A percentile compares a stretch with the other conserved stretches of the same genome.
Conservation (phyloP, 1,140 invertebrate genomes). For the Cherax destructor region DNA sequence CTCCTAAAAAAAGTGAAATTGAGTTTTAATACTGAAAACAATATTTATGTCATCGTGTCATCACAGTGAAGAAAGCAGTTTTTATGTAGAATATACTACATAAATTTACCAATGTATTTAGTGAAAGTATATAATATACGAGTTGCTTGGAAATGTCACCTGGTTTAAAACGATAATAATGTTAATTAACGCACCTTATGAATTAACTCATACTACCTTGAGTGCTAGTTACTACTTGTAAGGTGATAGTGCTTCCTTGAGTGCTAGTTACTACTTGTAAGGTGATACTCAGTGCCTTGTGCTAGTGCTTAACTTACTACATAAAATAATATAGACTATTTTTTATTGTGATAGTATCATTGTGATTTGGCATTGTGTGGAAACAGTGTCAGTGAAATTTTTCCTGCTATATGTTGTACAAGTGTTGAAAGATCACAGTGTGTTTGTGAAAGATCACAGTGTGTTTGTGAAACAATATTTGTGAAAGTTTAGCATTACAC, state of each 20-base stretch:
- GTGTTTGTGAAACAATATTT: background rate
- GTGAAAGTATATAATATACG: background rate
- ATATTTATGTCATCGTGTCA: background rate
- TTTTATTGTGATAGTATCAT: background rate
- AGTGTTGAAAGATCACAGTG: background rate
- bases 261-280: background rate
- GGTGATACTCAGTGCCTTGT: background rate
- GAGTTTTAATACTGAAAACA: background rate
- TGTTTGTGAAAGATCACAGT: background rate
- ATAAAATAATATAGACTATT: background rate
- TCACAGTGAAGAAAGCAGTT: background rate
- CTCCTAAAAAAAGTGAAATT: too few species aligned
- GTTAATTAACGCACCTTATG: background rate
- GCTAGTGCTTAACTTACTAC: background rate
- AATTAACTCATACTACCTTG: background rate
- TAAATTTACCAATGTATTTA: background rate
- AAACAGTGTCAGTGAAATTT: background rate
- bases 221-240: background rate
- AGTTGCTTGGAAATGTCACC: background rate
- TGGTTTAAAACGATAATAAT: background rate
- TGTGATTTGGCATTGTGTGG: background rate
- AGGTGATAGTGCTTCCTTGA: too few species aligned
- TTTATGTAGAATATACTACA: background rate
- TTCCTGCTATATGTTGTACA: background rate
- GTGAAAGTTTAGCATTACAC: background rate